Conservation (phyloP, 1,140 invertebrate species). For the Cyphomyrmex costatus region DNA sequence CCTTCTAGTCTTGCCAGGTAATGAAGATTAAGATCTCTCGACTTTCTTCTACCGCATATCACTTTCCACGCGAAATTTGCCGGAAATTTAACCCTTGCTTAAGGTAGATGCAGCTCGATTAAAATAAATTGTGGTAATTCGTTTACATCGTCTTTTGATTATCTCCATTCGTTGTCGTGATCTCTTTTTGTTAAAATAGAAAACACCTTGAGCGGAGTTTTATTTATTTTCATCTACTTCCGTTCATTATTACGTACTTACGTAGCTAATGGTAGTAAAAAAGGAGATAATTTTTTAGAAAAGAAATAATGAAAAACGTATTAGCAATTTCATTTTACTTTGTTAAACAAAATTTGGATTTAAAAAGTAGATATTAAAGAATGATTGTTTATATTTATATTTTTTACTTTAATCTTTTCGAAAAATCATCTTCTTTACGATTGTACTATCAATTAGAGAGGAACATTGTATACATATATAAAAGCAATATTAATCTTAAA, state of each 20-base stretch:
- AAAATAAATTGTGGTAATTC: constrained; percentile 39
- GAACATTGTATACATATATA: neutral
- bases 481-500: neutral
- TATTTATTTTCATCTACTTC: constrained; percentile 13
- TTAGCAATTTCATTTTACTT: neutral
- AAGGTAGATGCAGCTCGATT: constrained; percentile 9
- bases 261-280: neutral
- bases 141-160: constrained; percentile 26
- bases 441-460: neutral
- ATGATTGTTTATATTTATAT: neutral
- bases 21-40: constrained; percentile 73
- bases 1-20: constrained; percentile 46
- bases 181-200: constrained; percentile 12
- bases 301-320: neutral
- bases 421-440: too few relatives aligned
- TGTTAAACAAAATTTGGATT: neutral
- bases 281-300: neutral
- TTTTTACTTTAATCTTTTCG: too few relatives aligned
- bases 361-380: neutral
- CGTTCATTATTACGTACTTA: neutral
- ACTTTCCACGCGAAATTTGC: constrained; percentile 31
- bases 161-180: neutral
- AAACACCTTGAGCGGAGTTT: neutral
- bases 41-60: constrained; percentile 61
- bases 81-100: constrained; percentile 51